Percentiles rank a stretch among this genome's conserved stretches.
phyloP scores from a whole-genome alignment of 2,113 vertebrate genomes.

The Laticauda colubrina region DNA sequence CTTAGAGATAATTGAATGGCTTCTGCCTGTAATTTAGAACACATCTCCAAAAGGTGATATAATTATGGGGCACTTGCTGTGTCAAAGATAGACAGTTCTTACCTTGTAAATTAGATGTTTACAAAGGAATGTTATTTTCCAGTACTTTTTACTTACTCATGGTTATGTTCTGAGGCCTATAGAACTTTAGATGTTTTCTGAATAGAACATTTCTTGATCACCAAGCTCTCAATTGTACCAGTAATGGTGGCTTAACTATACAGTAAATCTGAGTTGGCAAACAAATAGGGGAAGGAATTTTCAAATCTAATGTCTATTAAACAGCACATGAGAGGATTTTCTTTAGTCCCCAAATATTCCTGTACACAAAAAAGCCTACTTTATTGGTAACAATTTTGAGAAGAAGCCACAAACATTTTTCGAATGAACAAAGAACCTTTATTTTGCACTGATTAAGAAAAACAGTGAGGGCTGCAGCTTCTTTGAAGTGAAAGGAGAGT shows the following conservation, averaged over 20 bases:
- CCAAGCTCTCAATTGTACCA: not conserved
- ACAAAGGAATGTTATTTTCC: not conserved
- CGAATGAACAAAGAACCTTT: not conserved
- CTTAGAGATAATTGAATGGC: slow-evolving; percentile 10
- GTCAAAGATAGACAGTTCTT: slow-evolving; percentile 6
- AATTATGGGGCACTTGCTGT: slow-evolving; percentile 6
- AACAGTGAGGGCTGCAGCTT: not conserved
- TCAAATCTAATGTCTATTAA: not conserved
- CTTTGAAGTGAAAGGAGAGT: not conserved
- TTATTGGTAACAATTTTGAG: not conserved
- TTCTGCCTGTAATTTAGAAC: slow-evolving; percentile 13
- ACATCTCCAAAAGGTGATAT: not conserved
- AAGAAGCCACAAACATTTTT: not conserved
- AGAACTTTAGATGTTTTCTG: not conserved
- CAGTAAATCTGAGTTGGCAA: not conserved
- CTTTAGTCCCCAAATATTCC: not conserved
- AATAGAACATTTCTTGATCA: not conserved
- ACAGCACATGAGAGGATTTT: not conserved
- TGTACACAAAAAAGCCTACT: not conserved
- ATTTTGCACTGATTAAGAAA: not conserved
- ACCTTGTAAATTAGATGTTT: slow-evolving; percentile 10
- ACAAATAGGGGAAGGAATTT: not conserved
- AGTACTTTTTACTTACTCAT: not conserved
- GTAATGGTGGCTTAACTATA: not conserved
- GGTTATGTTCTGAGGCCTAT: not conserved